These are phyloP conservation scores for Pseudois nayaur DNA, from an alignment of 2,113 vertebrate genomes.

Conservation along the genomic window DNA sequence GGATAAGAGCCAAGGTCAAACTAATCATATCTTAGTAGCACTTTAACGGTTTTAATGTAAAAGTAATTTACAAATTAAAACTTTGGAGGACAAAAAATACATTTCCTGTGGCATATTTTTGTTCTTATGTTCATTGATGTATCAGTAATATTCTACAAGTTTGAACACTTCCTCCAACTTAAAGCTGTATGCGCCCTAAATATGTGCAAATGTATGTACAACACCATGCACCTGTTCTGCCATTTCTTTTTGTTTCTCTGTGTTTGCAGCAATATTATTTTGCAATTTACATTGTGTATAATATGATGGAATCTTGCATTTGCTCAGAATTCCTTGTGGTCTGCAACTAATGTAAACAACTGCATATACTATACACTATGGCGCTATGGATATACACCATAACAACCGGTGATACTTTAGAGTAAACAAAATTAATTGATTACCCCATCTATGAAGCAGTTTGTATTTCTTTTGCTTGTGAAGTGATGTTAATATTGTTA, in stretches of 20 bases:
- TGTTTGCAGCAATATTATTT: not conserved
- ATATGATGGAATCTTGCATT: not conserved
- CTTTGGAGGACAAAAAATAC: not conserved
- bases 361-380: not conserved
- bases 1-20: not conserved
- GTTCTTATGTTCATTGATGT: not conserved
- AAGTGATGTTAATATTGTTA: not conserved
- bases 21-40: not conserved
- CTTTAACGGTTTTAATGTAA: not conserved
- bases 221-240: accelerated
- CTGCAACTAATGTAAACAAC: not conserved
- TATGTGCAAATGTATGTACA: not conserved
- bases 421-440: not conserved
- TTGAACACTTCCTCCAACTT: not conserved
- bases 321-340: not conserved
- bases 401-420: not conserved
- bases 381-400: not conserved
- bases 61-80: not conserved
- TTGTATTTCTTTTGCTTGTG: not conserved
- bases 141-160: not conserved
- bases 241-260: not conserved
- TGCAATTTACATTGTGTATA: not conserved
- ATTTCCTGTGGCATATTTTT: not conserved
- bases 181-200: not conserved
- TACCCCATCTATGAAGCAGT: not conserved